Evolutionary conservation across 1,140 invertebrate genomes (phyloP).

Genomic region (Temnothorax longispinosus): DNA sequence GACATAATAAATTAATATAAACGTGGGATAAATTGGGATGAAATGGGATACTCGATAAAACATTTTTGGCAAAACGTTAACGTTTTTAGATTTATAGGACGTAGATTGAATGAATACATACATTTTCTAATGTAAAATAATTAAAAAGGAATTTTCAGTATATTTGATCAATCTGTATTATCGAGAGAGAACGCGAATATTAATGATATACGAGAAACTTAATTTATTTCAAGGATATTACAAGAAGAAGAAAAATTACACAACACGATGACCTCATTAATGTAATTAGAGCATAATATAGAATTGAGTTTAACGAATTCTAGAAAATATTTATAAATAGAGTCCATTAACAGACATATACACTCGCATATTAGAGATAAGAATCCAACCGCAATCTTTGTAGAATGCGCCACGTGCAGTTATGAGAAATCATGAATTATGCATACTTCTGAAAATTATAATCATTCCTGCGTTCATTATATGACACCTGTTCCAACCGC

Average conservation of each 20-base stretch:
- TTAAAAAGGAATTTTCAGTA: neutral
- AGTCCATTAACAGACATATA: neutral
- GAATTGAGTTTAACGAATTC: neutral
- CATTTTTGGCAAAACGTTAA: no score
- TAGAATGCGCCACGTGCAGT: conserved; percentile 16
- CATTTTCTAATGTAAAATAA: neutral
- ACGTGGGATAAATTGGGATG: no score
- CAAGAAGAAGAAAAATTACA: neutral
- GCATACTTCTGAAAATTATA: conserved; percentile 27
- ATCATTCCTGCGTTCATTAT: conserved; percentile 26
- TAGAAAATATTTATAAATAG: conserved; percentile 28
- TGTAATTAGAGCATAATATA: neutral
- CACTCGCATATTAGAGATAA: conserved; percentile 2
- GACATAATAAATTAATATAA: no score
- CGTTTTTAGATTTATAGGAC: neutral
- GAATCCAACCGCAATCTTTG: conserved; percentile 15
- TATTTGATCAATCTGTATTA: neutral
- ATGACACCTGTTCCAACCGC: conserved; percentile 38
- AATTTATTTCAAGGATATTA: neutral
- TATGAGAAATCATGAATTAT: conserved; percentile 43
- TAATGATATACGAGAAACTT: neutral
- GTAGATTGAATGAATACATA: neutral
- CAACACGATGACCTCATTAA: neutral
- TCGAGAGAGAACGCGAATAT: no score
- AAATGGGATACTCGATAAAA: no score